Evolutionary conservation across 2,113 vertebrate species (phyloP).

Genomic region (Chloroceryle aenea): DNA sequence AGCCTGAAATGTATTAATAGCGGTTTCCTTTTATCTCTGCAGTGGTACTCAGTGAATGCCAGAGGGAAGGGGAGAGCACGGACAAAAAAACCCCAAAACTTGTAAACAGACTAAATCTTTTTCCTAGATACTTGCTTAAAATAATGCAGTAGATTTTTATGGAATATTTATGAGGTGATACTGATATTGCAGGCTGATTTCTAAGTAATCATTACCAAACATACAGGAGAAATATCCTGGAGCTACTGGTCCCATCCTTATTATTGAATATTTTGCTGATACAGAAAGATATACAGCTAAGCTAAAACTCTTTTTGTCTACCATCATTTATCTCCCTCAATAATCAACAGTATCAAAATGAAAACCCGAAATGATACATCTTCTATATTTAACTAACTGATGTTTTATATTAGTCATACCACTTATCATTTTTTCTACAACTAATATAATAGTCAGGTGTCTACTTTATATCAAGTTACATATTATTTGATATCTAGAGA

Average conservation of each 20-base stretch:
- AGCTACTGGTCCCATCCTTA: background rate
- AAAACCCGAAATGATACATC: background rate
- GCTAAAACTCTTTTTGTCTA: background rate
- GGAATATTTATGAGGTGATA: background rate
- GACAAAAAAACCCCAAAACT: background rate
- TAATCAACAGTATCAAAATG: background rate
- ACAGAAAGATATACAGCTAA: background rate
- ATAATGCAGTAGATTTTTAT: background rate
- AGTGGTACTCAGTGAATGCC: background rate
- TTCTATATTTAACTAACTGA: background rate
- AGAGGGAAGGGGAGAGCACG: background rate
- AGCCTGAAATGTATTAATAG: background rate
- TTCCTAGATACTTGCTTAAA: background rate
- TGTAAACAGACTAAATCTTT: background rate
- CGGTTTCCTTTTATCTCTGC: background rate
- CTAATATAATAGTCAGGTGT: background rate
- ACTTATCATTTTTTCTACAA: background rate
- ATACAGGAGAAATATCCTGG: background rate
- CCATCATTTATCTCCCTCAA: background rate
- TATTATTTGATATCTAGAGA: background rate
- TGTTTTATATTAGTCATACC: background rate
- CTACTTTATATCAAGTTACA: background rate
- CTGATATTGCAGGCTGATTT: background rate
- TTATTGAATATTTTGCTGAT: background rate
- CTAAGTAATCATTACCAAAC: background rate